phyloP scores from a whole-genome alignment of 2,888 invertebrate species.

The Nesidiocoris tenuis region DNA sequence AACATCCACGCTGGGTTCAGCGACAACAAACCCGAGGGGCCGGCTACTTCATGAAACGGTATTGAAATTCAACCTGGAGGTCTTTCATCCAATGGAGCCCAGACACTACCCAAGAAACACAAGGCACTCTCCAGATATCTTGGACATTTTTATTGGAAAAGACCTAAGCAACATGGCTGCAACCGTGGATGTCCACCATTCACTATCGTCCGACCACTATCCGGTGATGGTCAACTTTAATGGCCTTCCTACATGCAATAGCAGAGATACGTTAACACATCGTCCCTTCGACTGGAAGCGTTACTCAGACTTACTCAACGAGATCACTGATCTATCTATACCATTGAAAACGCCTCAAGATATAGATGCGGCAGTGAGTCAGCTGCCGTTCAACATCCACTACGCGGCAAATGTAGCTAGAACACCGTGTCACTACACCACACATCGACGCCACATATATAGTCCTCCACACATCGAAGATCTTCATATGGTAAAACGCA shows the following conservation, averaged over 20 bases:
- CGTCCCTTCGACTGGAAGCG: too few relatives aligned
- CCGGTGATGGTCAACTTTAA: too few relatives aligned
- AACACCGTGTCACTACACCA: not conserved
- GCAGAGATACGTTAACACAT: too few relatives aligned
- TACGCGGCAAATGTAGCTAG: slow-evolving; percentile 6
- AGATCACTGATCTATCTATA: too few relatives aligned
- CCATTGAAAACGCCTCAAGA: slow-evolving; percentile 8
- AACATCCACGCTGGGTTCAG: too few relatives aligned
- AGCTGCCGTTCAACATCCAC: slow-evolving; percentile 1
- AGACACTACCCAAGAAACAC: slow-evolving; percentile 11
- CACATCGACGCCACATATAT: not conserved
- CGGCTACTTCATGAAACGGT: slow-evolving; percentile 9
- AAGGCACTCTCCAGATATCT: slow-evolving; percentile 24
- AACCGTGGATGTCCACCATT: not conserved
- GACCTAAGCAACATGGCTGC: not conserved
- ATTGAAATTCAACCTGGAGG: not conserved
- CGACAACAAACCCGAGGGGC: slow-evolving; percentile 13
- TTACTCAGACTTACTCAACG: too few relatives aligned
- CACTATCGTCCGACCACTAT: slow-evolving; percentile 7
- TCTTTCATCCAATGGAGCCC: too few relatives aligned
- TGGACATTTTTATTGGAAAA: too few relatives aligned
- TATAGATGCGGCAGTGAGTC: slow-evolving; percentile 13
- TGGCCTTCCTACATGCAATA: too few relatives aligned
- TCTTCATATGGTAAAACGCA: too few relatives aligned
- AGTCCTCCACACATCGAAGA: too few relatives aligned